Evolutionary conservation across 92 coral and sea anemone genomes (phyloP), one percentile per base, ranked within the genome.

Genomic region (Virgularia gustaviana): DNA sequence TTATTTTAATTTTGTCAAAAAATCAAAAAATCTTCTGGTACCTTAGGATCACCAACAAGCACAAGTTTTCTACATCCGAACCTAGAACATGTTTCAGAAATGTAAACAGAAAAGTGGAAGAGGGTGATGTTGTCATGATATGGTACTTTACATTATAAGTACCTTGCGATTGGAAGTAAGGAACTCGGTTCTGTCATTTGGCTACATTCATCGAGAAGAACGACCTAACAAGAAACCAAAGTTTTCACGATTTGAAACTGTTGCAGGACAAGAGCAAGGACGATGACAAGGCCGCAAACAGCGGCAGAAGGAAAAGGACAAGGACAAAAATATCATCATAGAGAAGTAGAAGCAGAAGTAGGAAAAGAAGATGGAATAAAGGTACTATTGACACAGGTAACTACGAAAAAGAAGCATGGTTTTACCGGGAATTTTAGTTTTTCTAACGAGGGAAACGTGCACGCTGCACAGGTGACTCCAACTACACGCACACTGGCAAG

Each of bases 151-250:
- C n/a, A n/a, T n/a, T n/a, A n/a, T n/a, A n/a, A n/a, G n/a, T 68
- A 91, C 97, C 96, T 86, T 39, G 98, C 98, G 70, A 92, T 77
- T 5, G 98, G 98, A 35, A 92, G 89, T 41, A 92, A 80, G 19
- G 98, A 85, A 6, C 92, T 83, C 19, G 98, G 98, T 65, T 92
- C 98, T 0, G 98, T 92, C 98, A 92, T 92, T 42, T 92, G 98
- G 67, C 98, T 92, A 73, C 96, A 89, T 77, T 92, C 98, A 71
- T 92, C 98, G 3, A 92, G 82, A 30, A 92, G 78, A 18, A 92
- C 56, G 42, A 92, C 87, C 98, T 92, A 49, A 16, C 19, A 36
- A 12, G n/a, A n/a, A n/a, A n/a, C n/a, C n/a, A n/a, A n/a, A 6
- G 55, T 27, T 49, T 20, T 49, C 55, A 18, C 11, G 18, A 59